A percentile compares a stretch with the other conserved stretches of the same genome.
Conservation (phyloP, 2,888 invertebrate species). For the Cyclophora albipunctata region DNA sequence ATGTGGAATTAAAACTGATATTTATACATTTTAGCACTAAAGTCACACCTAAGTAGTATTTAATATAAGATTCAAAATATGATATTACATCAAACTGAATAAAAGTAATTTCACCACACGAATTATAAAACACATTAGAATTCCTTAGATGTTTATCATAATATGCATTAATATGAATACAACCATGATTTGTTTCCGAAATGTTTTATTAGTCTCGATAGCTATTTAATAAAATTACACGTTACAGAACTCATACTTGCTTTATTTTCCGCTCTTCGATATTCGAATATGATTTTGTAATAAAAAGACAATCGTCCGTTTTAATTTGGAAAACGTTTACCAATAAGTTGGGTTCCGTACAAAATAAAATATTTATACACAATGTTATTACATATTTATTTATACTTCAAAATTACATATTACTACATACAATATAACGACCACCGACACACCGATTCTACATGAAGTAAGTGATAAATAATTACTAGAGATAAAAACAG, state of each 20-base stretch:
- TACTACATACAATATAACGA: too few relatives aligned
- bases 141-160: neutral
- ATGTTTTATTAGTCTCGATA: conserved; percentile 67
- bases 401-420: too few relatives aligned
- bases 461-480: conserved; percentile 15
- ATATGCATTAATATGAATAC: conserved; percentile 14
- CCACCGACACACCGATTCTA: too few relatives aligned
- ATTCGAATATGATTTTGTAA: conserved; percentile 60
- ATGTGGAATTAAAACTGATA: too few relatives aligned
- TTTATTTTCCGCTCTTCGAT: conserved; percentile 65
- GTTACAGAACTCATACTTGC: conserved; percentile 59
- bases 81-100: too few relatives aligned
- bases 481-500: conserved; percentile 12
- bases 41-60: too few relatives aligned
- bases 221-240: conserved; percentile 70
- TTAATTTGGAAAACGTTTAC: conserved; percentile 19
- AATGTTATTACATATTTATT: too few relatives aligned
- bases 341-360: conserved; percentile 28
- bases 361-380: conserved; percentile 1
- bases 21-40: too few relatives aligned
- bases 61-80: too few relatives aligned
- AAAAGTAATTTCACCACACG: neutral
- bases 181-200: conserved; percentile 53
- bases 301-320: conserved; percentile 37
- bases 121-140: neutral